Evolutionary conservation across 2,113 vertebrate genomes (phyloP).

Genomic region (Megaleporinus macrocephalus): DNA sequence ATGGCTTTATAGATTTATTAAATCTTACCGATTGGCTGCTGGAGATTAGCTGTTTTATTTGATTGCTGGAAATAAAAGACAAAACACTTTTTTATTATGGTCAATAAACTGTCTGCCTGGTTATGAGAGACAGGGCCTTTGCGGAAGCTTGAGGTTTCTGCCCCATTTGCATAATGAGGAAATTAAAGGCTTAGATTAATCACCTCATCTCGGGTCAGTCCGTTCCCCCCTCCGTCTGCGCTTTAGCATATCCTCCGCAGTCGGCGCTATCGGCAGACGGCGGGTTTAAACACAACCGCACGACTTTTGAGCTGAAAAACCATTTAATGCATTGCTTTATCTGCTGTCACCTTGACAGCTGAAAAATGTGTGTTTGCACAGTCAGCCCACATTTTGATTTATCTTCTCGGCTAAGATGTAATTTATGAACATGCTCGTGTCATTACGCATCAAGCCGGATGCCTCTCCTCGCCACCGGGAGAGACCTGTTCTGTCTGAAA

Average conservation of each 20-base stretch:
- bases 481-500: conserved; percentile 43
- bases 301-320: conserved; percentile 43
- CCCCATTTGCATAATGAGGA: conserved; percentile 41
- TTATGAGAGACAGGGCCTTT: conserved; percentile 2
- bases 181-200: conserved; percentile 44
- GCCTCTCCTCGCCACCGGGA: conserved; percentile 43
- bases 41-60: conserved; percentile 4
- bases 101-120: conserved; percentile 18
- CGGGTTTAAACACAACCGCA: conserved; percentile 45
- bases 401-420: conserved; percentile 52
- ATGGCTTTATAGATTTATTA: conserved; percentile 5
- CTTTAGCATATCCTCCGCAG: conserved; percentile 39
- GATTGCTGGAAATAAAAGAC: conserved; percentile 19
- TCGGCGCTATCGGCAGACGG: conserved; percentile 42
- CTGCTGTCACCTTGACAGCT: conserved; percentile 56
- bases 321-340: conserved; percentile 60
- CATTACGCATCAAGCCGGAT: conserved; percentile 53
- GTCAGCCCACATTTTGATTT: conserved; percentile 54
- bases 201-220: conserved; percentile 35
- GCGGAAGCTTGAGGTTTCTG: conserved; percentile 6
- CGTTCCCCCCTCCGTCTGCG: conserved; percentile 17
- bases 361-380: conserved; percentile 58
- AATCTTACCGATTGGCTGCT: conserved; percentile 2
- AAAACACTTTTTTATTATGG: conserved; percentile 30
- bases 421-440: conserved; percentile 56